These are phyloP conservation scores for Rutpela maculata DNA, from an alignment of 2,888 invertebrate genomes.

Conservation along the genomic window DNA sequence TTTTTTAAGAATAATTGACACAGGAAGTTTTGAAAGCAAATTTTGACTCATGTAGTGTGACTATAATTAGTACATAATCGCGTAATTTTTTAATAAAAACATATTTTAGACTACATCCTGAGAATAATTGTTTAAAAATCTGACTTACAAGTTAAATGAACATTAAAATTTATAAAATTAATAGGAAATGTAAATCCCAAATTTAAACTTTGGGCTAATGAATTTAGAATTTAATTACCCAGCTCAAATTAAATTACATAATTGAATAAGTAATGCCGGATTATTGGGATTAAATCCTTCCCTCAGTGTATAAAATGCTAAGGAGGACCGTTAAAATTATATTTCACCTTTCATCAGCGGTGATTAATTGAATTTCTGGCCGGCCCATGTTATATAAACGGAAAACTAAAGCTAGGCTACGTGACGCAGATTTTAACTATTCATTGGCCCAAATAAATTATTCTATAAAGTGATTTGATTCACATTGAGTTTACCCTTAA, in stretches of 20 bases:
- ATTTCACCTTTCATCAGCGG: not conserved
- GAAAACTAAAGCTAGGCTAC: not conserved
- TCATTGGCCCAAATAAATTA: conserved; percentile 8
- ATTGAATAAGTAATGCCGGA: not conserved
- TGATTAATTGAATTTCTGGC: not conserved
- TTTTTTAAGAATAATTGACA: no score
- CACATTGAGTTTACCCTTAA: not conserved
- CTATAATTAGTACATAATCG: no score
- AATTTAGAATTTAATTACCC: not conserved
- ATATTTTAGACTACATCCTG: no score
- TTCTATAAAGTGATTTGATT: conserved; percentile 15
- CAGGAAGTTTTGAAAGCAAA: no score
- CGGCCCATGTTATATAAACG: not conserved
- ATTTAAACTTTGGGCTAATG: not conserved
- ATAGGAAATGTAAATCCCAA: not conserved
- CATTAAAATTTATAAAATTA: not conserved
- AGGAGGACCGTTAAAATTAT: not conserved
- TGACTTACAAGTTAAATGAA: not conserved
- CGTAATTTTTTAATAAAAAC: no score
- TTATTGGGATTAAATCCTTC: not conserved
- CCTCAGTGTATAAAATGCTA: not conserved
- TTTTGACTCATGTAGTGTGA: no score
- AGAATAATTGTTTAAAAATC: no score
- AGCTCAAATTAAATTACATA: not conserved
- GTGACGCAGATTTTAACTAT: not conserved